Evolutionary conservation across 2,888 invertebrate species (phyloP).

Genomic region (Hanleya hanleyi): DNA sequence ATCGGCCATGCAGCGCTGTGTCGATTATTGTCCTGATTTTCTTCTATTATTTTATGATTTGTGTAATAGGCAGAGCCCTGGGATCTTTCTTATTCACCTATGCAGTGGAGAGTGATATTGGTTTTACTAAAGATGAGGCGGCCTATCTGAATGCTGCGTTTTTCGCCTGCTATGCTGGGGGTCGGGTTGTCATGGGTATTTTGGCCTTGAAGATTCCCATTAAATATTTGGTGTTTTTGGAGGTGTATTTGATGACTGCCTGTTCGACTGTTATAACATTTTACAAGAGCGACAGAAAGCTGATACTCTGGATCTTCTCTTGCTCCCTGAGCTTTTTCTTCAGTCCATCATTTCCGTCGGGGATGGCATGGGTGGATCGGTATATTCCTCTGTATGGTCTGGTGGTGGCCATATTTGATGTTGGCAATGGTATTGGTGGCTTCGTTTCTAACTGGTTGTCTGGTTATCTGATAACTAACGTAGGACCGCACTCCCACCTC

Average conservation of each 20-base stretch:
- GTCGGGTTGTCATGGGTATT: conserved; percentile 34
- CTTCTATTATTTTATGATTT: neutral
- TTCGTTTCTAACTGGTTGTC: conserved; percentile 36
- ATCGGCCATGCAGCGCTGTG: neutral
- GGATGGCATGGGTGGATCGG: conserved; percentile 40
- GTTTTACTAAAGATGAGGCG: conserved; percentile 39
- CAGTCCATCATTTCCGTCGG: conserved; percentile 41
- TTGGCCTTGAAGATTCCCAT: conserved; percentile 34
- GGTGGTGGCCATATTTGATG: conserved; percentile 34
- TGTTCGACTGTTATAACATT: conserved; percentile 34
- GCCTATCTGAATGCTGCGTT: conserved; percentile 40
- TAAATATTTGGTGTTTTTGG: conserved; percentile 30
- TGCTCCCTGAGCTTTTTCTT: conserved; percentile 33
- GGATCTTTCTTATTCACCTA: conserved; percentile 2
- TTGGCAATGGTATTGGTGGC: conserved; percentile 37
- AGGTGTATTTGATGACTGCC: conserved; percentile 28
- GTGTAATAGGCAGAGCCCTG: neutral
- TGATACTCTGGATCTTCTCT: conserved; percentile 36
- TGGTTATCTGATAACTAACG: conserved; percentile 32
- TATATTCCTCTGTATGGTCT: conserved; percentile 41
- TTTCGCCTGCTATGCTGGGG: conserved; percentile 41
- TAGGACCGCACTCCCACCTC: conserved; percentile 36
- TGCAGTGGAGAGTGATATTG: conserved; percentile 19
- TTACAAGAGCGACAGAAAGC: conserved; percentile 29
- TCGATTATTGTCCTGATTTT: neutral